Evolutionary conservation across 2,797 vertebrate genomes (phyloP), one percentile per base, ranked within the genome.

Genomic region (Crocidura indochinensis): DNA sequence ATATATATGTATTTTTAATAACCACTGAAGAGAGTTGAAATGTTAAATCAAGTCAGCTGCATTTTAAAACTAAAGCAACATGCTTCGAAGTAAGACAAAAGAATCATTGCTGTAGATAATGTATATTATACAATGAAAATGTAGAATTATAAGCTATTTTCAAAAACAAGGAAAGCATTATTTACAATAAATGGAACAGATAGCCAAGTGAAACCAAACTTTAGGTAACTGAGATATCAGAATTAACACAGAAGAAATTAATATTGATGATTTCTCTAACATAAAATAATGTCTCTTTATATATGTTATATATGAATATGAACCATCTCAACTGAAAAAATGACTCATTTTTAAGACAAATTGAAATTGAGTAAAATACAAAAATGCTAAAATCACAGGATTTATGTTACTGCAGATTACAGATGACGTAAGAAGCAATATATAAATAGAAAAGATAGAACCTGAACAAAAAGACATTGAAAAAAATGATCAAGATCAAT

Each of bases 71-170:
- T 72, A 47, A 89, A 89, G 11, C 46, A n/a, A 20, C 6, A 65
- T 1, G 29, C 38, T 88, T 84, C 47, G 76, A 20, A 69, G 38
- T 27, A 79, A 74, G 11, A 15, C 22, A 67, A 29, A 0, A 75
- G 46, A 64, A 62, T 46, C 20, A 53, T 29, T 53, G 8, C 53
- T 53, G 6, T 77, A 49, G 19, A 71, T 77, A 51, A 29, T 24
- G 24, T 38, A 87, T 75, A 82, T 64, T 72, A 22, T 75, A n/a
- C 24, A 87, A 60, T n/a, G 64, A 29, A 87, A 31, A 62, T 49
- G 62, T 71, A 82, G 38, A 82, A 31, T 26, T 26, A 64, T 19
- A 12, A 75, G 8, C 49, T 17, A 47, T 44, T 65, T 8, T 56
- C n/a, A 72, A 82, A 69, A 12, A 0, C 38, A 5, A 60, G 22